Conservation (phyloP, 2,797 vertebrate species). For the Corythornis leucogaster region DNA sequence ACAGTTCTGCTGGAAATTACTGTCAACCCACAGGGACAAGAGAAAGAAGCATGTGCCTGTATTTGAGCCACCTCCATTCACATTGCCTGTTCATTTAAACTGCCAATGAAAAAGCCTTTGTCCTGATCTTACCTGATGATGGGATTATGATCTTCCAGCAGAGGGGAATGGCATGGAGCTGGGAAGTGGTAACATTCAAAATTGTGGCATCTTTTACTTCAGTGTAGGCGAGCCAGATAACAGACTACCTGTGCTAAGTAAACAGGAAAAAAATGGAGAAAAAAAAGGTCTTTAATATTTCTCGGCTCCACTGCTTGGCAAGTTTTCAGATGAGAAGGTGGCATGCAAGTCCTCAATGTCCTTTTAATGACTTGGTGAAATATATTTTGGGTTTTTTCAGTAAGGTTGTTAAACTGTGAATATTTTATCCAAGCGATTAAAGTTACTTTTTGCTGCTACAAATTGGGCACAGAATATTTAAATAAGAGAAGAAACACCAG, state of each 20-base stretch:
- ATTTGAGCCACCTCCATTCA: neutral
- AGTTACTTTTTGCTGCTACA: constrained; percentile 17
- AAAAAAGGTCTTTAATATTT: neutral
- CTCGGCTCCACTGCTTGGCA: neutral
- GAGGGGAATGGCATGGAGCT: neutral
- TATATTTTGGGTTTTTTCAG: constrained; percentile 8
- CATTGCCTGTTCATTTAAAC: neutral
- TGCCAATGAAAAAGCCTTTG: neutral
- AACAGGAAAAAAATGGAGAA: neutral
- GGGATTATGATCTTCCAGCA: neutral
- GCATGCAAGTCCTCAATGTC: neutral
- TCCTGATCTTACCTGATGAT: neutral
- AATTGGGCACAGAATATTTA: constrained; percentile 8
- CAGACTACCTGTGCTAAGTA: neutral
- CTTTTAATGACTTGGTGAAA: neutral
- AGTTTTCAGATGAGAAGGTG: neutral
- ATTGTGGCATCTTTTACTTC: neutral
- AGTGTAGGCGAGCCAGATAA: neutral
- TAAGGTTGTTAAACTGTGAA: constrained; percentile 8
- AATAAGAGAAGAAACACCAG: neutral
- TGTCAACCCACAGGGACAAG: constrained; percentile 7
- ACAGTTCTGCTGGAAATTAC: constrained; percentile 26
- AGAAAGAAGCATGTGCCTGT: neutral
- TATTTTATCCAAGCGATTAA: neutral
- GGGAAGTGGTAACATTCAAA: neutral